phyloP scores from a whole-genome alignment of 2,797 vertebrate species.

The Epinephelus coioides region DNA sequence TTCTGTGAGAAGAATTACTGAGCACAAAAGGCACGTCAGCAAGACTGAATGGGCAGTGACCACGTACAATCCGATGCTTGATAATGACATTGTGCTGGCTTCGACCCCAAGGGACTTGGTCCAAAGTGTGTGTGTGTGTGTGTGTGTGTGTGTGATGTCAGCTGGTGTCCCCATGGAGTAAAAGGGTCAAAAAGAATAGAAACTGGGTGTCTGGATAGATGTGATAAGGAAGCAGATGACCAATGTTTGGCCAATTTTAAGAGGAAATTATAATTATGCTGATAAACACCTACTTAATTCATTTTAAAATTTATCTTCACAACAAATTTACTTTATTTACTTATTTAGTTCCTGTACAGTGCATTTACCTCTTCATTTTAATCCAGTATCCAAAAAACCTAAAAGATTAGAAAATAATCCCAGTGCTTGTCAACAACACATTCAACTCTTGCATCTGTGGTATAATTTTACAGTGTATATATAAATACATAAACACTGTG shows the following conservation, averaged over 20 bases:
- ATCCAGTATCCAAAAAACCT: no score
- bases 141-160: slow-evolving; percentile 63
- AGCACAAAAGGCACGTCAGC: slow-evolving; percentile 83
- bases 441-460: neutral
- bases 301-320: neutral
- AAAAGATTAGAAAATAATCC: neutral
- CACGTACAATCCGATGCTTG: slow-evolving; percentile 81
- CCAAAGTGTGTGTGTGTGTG: slow-evolving; percentile 44
- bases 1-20: slow-evolving; percentile 81
- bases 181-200: slow-evolving; percentile 44
- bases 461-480: no score
- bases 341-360: neutral
- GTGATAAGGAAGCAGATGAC: slow-evolving; percentile 65
- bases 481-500: no score
- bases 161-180: slow-evolving; percentile 68
- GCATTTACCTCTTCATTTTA: neutral
- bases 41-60: slow-evolving; percentile 80
- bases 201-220: slow-evolving; percentile 47
- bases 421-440: neutral
- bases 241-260: slow-evolving; percentile 16
- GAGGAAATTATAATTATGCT: neutral
- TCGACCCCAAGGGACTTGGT: slow-evolving; percentile 71
- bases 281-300: neutral
- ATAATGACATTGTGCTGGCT: slow-evolving; percentile 83
- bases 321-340: neutral